Evolutionary conservation across 1,140 invertebrate genomes (phyloP), one percentile per base, ranked within the genome.

Genomic region (Drosophila nasuta): DNA sequence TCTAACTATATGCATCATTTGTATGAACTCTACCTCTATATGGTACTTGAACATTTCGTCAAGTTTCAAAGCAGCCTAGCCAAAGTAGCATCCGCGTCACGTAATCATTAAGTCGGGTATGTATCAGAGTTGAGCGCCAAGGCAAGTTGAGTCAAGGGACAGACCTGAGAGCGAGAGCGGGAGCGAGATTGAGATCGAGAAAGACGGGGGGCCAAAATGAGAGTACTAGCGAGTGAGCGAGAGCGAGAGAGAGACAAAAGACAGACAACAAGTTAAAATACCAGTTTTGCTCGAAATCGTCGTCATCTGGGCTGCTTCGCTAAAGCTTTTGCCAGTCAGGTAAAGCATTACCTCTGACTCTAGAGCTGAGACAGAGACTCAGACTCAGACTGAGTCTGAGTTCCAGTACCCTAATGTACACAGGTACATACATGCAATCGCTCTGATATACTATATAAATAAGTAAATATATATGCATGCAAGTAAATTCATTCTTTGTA

Each of bases 41-140:
- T 57, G 17, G 69, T 38, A 57, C 30, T 72, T 46, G 17, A n/a
- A 48, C 54, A 58, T 72, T 79, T 67, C 73, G 63, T 76, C 73
- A 79, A 64, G 35, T 45, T 64, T 54, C 10, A 25, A 35, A 20
- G 41, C 59, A 59, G 65, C 38, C 43, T 38, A 38, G 35, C 35
- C 35, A 67, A 49, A 63, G 58, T 65, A 64, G 63, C 63, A 63
- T 49, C 66, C 65, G 76, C 76, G 68, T 78, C 77, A 69, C 77
- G 77, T 79, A 72, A 79, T 79, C 68, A 72, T 72, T 76, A 79
- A 79, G 67, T 33, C 66, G 62, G 62, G 64, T 41, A 63, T 66
- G 46, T 48, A 45, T 8, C 35, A 38, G 35, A 38, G 35, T 25
- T 17, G 11, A 6, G 11, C 35, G 41, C 13, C 5, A 51, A 30